phyloP scores from a whole-genome alignment of 2,113 vertebrate species.

The Macaca mulatta region DNA sequence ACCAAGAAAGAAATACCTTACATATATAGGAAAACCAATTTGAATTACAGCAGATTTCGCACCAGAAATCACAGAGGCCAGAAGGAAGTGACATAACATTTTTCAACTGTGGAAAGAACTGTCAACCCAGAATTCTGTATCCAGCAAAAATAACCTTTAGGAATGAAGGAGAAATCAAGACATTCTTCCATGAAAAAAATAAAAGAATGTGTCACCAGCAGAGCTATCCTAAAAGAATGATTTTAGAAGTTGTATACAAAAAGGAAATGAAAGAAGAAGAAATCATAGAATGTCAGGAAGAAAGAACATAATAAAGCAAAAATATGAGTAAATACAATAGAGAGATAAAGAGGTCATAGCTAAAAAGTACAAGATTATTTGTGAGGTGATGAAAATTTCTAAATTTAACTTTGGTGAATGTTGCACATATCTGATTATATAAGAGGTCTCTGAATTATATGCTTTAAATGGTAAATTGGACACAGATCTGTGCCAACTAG shows the following conservation, averaged over 20 bases:
- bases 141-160: not conserved
- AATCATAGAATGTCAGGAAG: not conserved
- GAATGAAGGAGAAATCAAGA: not conserved
- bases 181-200: not conserved
- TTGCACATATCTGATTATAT: not conserved
- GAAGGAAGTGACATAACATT: not conserved
- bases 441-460: not conserved
- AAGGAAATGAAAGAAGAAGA: not conserved
- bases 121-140: not conserved
- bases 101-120: not conserved
- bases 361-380: not conserved
- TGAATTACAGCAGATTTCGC: not conserved
- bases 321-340: not conserved
- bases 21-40: not conserved
- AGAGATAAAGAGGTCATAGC: not conserved
- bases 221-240: not conserved
- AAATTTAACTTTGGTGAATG: not conserved
- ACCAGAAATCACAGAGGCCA: not conserved
- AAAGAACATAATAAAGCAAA: not conserved
- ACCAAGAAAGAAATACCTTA: not conserved
- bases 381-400: not conserved
- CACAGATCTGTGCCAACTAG: too few relatives aligned
- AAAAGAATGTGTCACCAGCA: not conserved
- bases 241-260: constrained; percentile 16
- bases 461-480: not conserved